Evolutionary conservation across 2,888 invertebrate species (phyloP).

Genomic region (Mesoligia furuncula): DNA sequence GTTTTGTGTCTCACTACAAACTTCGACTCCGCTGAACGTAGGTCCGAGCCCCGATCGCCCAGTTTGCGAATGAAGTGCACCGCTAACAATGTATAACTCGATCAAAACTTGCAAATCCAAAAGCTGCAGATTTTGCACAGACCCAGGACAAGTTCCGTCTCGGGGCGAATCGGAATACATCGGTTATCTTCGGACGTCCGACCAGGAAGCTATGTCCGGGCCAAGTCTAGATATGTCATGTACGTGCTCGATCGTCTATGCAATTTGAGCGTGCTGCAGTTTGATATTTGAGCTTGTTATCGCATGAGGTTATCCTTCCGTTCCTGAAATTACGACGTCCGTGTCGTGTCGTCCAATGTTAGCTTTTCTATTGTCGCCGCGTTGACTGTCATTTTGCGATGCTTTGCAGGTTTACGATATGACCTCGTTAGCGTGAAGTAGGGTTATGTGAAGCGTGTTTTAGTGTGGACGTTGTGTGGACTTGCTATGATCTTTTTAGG

Average conservation of each 20-base stretch:
- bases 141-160: conserved; percentile 1
- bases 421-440: conserved; percentile 16
- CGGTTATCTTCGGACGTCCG: conserved; percentile 49
- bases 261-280: conserved; percentile 24
- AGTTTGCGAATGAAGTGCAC: conserved; percentile 16
- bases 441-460: not conserved
- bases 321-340: conserved; percentile 24
- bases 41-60: not conserved
- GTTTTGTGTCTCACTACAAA: not conserved
- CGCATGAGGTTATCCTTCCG: conserved; percentile 16
- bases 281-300: conserved; percentile 34
- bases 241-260: conserved; percentile 28
- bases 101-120: conserved; percentile 32
- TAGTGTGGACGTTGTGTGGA: not conserved
- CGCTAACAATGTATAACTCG: conserved; percentile 23
- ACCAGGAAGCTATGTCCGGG: conserved; percentile 15
- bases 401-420: not conserved
- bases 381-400: conserved; percentile 11
- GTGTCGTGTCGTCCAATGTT: conserved; percentile 8
- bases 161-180: conserved; percentile 33
- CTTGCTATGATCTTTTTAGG: not conserved
- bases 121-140: conserved; percentile 20
- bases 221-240: conserved; percentile 30
- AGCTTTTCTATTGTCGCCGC: not conserved
- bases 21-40: not conserved